A percentile compares a stretch with the other conserved stretches of the same genome.
These are phyloP conservation scores for Probosciger aterrimus DNA, from an alignment of 2,113 vertebrate species.

Conservation along the genomic window DNA sequence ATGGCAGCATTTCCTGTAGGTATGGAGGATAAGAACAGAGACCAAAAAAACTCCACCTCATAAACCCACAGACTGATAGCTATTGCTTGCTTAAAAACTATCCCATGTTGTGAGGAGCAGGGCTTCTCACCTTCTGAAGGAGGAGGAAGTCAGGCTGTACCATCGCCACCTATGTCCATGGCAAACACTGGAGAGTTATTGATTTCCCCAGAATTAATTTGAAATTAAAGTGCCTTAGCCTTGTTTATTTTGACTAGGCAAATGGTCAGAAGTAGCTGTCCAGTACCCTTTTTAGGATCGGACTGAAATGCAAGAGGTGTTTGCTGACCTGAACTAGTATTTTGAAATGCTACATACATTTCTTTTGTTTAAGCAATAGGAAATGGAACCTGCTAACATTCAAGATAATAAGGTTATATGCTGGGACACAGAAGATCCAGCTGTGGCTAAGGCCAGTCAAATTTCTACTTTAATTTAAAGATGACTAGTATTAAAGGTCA, in stretches of 20 bases:
- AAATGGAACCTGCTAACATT: neutral
- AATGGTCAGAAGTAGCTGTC: neutral
- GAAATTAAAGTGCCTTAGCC: neutral
- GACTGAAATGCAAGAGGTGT: neutral
- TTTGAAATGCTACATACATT: neutral
- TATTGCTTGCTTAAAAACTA: neutral
- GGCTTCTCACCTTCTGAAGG: neutral
- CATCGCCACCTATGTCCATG: neutral
- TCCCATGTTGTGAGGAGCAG: accelerated
- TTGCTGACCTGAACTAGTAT: neutral
- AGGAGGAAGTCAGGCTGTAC: neutral
- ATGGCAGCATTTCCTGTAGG: neutral
- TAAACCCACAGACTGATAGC: neutral
- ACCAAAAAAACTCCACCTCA: accelerated
- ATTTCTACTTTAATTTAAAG: neutral
- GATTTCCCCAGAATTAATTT: neutral
- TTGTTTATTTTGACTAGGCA: neutral
- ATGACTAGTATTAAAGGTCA: neutral
- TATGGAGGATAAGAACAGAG: neutral
- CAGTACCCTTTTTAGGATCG: neutral
- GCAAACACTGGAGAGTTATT: neutral
- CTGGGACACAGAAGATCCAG: neutral
- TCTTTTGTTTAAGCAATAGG: neutral
- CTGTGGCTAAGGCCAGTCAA: neutral
- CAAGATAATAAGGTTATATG: neutral